Evolutionary conservation across 2,113 vertebrate genomes (phyloP).

Genomic region (Rousettus leschenaultii): DNA sequence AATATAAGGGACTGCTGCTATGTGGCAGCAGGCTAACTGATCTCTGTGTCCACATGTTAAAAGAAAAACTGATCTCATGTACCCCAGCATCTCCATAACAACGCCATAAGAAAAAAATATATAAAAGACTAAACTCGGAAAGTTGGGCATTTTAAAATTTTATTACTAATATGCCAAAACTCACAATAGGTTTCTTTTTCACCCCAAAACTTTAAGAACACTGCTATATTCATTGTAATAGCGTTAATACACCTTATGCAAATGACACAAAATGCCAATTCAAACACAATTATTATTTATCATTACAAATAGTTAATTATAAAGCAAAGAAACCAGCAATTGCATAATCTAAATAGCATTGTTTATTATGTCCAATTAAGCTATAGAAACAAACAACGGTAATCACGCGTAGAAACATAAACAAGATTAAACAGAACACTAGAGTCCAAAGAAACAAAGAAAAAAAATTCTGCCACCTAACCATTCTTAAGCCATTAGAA

Average conservation of each 20-base stretch:
- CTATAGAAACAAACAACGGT: neutral
- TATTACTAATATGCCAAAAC: neutral
- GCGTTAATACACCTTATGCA: neutral
- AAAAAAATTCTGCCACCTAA: neutral
- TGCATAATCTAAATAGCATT: neutral
- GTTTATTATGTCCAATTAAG: neutral
- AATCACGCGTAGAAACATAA: neutral
- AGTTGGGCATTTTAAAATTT: neutral
- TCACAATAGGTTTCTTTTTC: neutral
- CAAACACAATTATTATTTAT: neutral
- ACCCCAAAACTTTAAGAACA: neutral
- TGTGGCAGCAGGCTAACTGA: neutral
- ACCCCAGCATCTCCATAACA: neutral
- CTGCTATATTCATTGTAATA: neutral
- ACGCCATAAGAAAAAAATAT: neutral
- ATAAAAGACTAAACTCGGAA: neutral
- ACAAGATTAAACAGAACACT: conserved; percentile 28
- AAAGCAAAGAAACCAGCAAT: neutral
- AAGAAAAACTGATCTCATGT: neutral
- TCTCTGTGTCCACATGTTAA: neutral
- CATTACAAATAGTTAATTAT: neutral
- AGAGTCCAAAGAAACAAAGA: neutral
- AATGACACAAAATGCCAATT: neutral
- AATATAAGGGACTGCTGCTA: neutral
- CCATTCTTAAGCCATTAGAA: neutral